Base-by-base conservation (phyloP, 1,140 invertebrate genomes). In the Rhopalosiphum maidis region DNA sequence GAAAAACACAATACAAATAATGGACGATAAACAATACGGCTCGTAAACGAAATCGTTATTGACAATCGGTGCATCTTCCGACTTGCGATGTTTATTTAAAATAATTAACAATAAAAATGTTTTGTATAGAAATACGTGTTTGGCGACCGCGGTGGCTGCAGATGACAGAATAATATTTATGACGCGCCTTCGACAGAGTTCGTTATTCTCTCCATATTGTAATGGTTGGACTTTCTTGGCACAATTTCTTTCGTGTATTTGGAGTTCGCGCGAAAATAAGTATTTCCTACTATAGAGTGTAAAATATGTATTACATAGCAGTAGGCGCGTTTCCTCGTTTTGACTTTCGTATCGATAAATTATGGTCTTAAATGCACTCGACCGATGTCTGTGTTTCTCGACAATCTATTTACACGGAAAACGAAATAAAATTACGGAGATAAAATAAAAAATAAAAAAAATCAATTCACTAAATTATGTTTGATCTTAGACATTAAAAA, bases 81-180 rank as follows among this genome's bases (percentile, higher is more conserved):
- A 60, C 60, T 30, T 15, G n/a, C 30, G 15, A 9, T 77, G 60
- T n/a, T 77, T 77, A 77, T 77, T 77, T n/a, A 77, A 18, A 77
- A 77, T 77, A 77, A 77, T 77, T n/a, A 77, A 77, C 60, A 77
- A n/a, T 77, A 77, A 77, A 51, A 77, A n/a, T 77, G 30, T n/a
- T 77, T 77, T n/a, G 18, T n/a, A 68, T 68, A 68, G 4, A 30
- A 30, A 8, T 68, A 77, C 60, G 30, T n/a, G 60, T n/a, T n/a
- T n/a, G 30, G 30, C 15, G 15, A n/a, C 30, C 60, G 15, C 60
- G 3, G n/a, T n/a, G 4, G n/a, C 60, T n/a, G 4, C 15, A 77
- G 60, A n/a, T 21, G 60, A 77, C 60, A 18, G 48, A 51, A 51
- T 51, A 51, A 51, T 51, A 77, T 77, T 54, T 54, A 54, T 54